phyloP scores from a whole-genome alignment of 2,113 vertebrate genomes.

The Haliaeetus leucogaster region DNA sequence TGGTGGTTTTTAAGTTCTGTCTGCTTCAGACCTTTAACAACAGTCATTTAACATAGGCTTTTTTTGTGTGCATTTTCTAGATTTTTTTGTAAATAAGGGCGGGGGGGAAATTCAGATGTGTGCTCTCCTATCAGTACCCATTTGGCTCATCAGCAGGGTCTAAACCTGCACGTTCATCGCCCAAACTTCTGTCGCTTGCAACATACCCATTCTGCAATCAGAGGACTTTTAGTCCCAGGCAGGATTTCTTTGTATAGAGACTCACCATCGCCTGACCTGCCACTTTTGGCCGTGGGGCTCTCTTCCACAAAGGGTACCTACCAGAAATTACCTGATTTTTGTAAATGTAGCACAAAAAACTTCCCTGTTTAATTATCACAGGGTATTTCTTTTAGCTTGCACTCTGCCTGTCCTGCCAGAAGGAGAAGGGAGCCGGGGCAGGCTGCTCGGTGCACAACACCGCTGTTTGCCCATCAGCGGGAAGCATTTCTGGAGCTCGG shows the following conservation, averaged over 20 bases:
- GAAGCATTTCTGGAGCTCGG: not conserved
- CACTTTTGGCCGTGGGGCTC: not conserved
- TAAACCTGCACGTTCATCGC: not conserved
- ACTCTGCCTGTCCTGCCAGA: not conserved
- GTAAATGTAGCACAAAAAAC: not conserved
- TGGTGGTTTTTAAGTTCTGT: not conserved
- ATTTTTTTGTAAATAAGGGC: not conserved
- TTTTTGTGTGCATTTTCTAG: not conserved
- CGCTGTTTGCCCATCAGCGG: rapidly evolving
- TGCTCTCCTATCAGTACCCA: not conserved
- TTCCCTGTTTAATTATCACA: rapidly evolving
- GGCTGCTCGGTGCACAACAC: rapidly evolving
- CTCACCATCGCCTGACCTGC: not conserved
- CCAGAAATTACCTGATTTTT: not conserved
- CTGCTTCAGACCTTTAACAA: not conserved
- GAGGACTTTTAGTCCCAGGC: rapidly evolving
- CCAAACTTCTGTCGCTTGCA: not conserved
- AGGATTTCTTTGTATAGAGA: not conserved
- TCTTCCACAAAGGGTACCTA: not conserved
- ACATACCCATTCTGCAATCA: not conserved
- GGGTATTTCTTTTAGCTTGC: not conserved
- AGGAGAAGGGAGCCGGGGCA: rapidly evolving
- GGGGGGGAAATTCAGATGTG: not conserved
- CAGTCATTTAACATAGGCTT: not conserved
- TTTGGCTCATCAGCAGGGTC: not conserved